Evolutionary conservation across 2,888 invertebrate genomes (phyloP).

Genomic region (Dastarcus helophoroides): DNA sequence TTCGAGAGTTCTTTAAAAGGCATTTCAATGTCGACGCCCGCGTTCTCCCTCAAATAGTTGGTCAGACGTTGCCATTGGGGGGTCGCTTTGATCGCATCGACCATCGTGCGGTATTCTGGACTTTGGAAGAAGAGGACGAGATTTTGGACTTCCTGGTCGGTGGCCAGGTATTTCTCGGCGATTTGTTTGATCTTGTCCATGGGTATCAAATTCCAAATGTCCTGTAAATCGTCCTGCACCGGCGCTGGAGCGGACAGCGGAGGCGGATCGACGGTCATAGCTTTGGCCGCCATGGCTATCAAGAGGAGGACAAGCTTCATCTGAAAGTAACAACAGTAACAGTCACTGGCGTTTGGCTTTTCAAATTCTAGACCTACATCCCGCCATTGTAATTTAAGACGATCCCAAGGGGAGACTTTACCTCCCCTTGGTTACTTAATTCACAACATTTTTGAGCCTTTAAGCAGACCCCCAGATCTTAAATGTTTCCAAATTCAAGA

Average conservation of each 20-base stretch:
- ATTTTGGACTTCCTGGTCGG: conserved; percentile 19
- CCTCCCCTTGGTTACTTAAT: too few species aligned
- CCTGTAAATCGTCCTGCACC: conserved; percentile 10
- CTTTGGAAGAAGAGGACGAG: conserved; percentile 21
- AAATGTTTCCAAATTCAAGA: too few species aligned
- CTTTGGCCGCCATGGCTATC: not conserved
- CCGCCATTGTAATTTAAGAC: too few species aligned
- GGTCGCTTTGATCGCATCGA: conserved; percentile 5
- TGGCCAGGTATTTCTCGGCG: conserved; percentile 16
- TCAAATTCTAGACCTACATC: too few species aligned
- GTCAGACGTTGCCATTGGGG: conserved; percentile 6
- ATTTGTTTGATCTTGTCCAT: conserved; percentile 18
- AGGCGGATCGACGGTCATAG: too few species aligned
- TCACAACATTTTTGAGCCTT: too few species aligned
- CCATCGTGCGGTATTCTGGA: conserved; percentile 16
- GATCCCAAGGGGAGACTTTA: too few species aligned
- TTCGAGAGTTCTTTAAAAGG: conserved; percentile 3
- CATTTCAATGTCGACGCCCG: conserved; percentile 8
- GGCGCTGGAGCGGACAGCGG: too few species aligned
- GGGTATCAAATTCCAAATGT: conserved; percentile 16
- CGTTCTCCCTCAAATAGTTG: conserved; percentile 7
- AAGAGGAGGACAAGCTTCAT: not conserved
- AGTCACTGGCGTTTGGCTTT: too few species aligned
- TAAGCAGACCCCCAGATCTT: too few species aligned
- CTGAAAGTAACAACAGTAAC: conserved; percentile 7